Conservation (phyloP, 2,888 invertebrate species). For the Busseola fusca region DNA sequence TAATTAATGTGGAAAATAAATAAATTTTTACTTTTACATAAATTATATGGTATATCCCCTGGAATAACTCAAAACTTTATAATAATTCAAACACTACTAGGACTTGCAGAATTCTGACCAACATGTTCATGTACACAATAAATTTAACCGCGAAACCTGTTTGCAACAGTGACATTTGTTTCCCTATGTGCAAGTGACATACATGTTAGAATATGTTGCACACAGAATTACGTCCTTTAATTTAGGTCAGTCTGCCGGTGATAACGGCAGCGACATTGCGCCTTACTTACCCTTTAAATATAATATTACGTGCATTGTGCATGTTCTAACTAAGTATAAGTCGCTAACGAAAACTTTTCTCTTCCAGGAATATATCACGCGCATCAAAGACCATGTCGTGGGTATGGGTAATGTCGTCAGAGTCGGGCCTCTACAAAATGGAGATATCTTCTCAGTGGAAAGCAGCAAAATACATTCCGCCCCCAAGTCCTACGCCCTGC, state of each 20-base stretch:
- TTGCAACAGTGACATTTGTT: constrained; percentile 3
- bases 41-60: not conserved
- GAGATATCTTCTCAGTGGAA: constrained; percentile 83
- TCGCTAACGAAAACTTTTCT: constrained; percentile 49
- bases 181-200: not conserved
- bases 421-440: constrained; percentile 87
- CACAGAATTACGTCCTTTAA: constrained; percentile 14
- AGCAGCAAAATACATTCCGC: constrained; percentile 81
- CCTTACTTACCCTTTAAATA: constrained; percentile 19
- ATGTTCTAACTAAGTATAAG: not conserved
- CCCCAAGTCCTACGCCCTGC: constrained; percentile 85
- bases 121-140: not conserved
- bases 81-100: not conserved
- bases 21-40: too few relatives aligned
- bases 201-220: constrained; percentile 18
- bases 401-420: constrained; percentile 93
- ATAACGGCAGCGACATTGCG: constrained; percentile 36
- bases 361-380: constrained; percentile 84
- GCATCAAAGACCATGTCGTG: constrained; percentile 91
- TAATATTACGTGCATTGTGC: constrained; percentile 3
- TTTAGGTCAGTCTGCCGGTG: constrained; percentile 43
- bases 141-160: constrained; percentile 1
- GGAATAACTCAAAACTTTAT: not conserved
- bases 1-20: too few relatives aligned
- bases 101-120: not conserved